Conservation (phyloP, 2,797 vertebrate genomes). For the Arctocebus calabarensis region DNA sequence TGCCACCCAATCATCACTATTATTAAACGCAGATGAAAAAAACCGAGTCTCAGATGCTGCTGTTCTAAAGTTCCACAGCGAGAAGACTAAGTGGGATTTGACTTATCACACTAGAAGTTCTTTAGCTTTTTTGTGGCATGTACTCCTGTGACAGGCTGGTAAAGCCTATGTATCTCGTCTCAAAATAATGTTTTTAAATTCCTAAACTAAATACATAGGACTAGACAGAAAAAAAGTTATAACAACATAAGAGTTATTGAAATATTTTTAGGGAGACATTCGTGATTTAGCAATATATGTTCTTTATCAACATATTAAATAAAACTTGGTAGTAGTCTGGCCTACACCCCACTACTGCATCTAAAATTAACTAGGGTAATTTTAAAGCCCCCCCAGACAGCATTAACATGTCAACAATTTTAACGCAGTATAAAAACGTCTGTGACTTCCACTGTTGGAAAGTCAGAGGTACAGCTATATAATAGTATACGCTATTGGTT, state of each 20-base stretch:
- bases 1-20: not conserved
- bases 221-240: not conserved
- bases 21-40: not conserved
- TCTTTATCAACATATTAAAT: not conserved
- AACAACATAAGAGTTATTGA: not conserved
- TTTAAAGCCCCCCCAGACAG: not conserved
- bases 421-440: not conserved
- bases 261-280: not conserved
- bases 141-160: not conserved
- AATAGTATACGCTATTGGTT: not conserved
- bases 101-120: not conserved
- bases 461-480: not conserved
- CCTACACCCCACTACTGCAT: too few relatives aligned
- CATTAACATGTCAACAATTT: not conserved
- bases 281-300: not conserved
- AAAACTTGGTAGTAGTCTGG: too few relatives aligned
- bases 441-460: not conserved
- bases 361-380: not conserved
- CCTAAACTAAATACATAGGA: not conserved
- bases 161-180: not conserved
- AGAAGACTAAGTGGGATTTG: not conserved
- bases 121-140: not conserved
- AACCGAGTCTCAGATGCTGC: not conserved
- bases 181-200: not conserved
- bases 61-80: not conserved